Percentiles rank a stretch among this genome's conserved stretches.
These are phyloP conservation scores for Copidosoma floridanum DNA, from an alignment of 1,140 invertebrate species.

Conservation along the genomic window DNA sequence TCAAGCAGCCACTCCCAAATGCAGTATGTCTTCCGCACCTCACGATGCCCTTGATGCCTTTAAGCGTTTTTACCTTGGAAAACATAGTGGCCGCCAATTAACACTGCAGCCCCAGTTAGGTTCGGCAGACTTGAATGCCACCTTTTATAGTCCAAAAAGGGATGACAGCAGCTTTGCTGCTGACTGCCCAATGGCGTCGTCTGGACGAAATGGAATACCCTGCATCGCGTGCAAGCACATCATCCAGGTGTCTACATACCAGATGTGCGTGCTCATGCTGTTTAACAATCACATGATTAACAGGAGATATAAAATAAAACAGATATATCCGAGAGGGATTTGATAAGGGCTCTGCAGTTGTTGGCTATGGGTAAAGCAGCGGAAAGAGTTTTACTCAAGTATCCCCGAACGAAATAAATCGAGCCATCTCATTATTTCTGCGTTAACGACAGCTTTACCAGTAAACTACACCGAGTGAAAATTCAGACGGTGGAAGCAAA, in stretches of 20 bases:
- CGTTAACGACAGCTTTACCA: constrained; percentile 97
- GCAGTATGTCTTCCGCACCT: constrained; percentile 88
- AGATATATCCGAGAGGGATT: constrained; percentile 95
- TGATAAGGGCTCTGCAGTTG: constrained; percentile 93
- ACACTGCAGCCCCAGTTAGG: constrained; percentile 96
- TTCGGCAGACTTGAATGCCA: constrained; percentile 94
- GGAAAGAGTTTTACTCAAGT: constrained; percentile 92
- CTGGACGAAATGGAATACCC: constrained; percentile 47
- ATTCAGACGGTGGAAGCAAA: constrained; percentile 94
- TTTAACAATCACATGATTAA: constrained; percentile 94
- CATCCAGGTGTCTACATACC: constrained; percentile 79
- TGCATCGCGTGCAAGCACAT: constrained; percentile 80
- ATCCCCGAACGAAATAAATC: constrained; percentile 95
- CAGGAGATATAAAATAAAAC: constrained; percentile 98
- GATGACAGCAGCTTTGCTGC: constrained; percentile 58
- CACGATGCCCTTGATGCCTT: constrained; percentile 94
- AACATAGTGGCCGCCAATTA: constrained; percentile 96
- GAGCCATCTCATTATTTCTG: constrained; percentile 89
- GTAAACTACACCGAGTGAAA: constrained; percentile 93
- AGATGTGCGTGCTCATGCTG: constrained; percentile 98
- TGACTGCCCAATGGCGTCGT: constrained; percentile 63
- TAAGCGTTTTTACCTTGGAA: constrained; percentile 93
- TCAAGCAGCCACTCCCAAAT: constrained; percentile 87
- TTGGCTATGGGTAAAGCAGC: constrained; percentile 97
- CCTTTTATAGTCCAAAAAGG: constrained; percentile 77